Base-by-base conservation (phyloP, 1,140 invertebrate genomes). In the Solenopsis fugax region DNA sequence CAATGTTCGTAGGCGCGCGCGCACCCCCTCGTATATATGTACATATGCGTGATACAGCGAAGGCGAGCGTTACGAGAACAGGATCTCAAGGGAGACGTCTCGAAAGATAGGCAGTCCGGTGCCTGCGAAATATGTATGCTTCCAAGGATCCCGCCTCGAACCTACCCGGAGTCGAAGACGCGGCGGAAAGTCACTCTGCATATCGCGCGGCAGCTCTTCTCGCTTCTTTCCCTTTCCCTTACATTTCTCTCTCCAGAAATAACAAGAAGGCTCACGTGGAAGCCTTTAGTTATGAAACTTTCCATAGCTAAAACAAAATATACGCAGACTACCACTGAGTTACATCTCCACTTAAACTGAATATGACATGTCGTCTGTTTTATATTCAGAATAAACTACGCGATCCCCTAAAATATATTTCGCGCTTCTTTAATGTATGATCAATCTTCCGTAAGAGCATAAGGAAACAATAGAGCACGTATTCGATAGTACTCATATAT, bases 41-140 rank as follows among this genome's bases (percentile, higher is more conserved):
- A 77, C 52, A 75, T 37, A 48, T 34, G 88, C 60, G 80, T 21
- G 80, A 84, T 89, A 76, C 85, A 64, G 80, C 85, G 62, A 65
- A 90, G 91, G 77, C 89, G 89, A 88, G 85, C 88, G 90, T 91
- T 91, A 90, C 90, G 89, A 90, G 87, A 80, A 90, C 86, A 85
- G 87, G 86, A 90, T 93, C 92, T 84, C 89, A 78, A 76, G 92
- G 89, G 90, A 92, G 89, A 90, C 87, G 88, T 84, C 88, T 92
- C 81, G 86, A 88, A 92, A 92, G 92, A 92, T 92, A 91, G 89
- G 91, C 91, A 90, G 87, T 86, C 91, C 87, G 86, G 81, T 88
- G 88, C 69, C 88, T 91, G 92, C 91, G 91, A 93, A 94, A 93
- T 93, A 93, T 92, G 92, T 91, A 91, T 89, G 87, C 91, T 89